Evolutionary conservation across 1,140 invertebrate species (phyloP).

Genomic region (Carcinoscorpius rotundicauda): DNA sequence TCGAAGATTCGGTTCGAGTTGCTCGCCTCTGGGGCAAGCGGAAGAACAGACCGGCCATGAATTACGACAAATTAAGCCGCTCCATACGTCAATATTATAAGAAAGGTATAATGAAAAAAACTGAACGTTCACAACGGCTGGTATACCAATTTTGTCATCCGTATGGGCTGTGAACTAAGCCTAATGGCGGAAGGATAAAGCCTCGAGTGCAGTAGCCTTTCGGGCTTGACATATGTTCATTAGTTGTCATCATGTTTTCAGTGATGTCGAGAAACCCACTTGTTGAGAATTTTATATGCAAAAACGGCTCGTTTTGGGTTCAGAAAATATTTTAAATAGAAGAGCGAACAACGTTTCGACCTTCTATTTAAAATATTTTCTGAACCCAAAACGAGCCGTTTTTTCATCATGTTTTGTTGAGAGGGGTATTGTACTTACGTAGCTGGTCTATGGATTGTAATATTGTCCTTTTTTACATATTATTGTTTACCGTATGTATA

Average conservation of each 20-base stretch:
- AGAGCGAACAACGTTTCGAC: no score
- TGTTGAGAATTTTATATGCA: no score
- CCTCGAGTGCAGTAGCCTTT: not conserved
- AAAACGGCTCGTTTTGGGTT: no score
- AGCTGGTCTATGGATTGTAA: not conserved
- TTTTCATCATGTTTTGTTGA: conserved; percentile 10
- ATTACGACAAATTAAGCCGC: conserved; percentile 96
- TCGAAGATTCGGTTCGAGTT: conserved; percentile 93
- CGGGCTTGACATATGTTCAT: not conserved
- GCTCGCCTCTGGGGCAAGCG: conserved; percentile 91
- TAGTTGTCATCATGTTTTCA: not conserved
- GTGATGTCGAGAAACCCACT: no score
- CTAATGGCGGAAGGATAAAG: not conserved
- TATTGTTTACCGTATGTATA: no score
- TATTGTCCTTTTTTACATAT: not conserved
- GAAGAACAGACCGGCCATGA: conserved; percentile 98
- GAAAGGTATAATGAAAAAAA: conserved; percentile 99
- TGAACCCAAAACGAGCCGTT: no score
- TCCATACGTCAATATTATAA: conserved; percentile 99
- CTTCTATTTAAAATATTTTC: no score
- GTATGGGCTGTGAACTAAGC: conserved; percentile 58
- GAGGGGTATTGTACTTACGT: conserved; percentile 1
- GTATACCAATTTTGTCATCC: conserved; percentile 98
- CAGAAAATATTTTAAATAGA: no score
- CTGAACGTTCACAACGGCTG: conserved; percentile 88